These are phyloP conservation scores for Aegotheles bennettii DNA, from an alignment of 2,113 vertebrate species.

Conservation along the genomic window DNA sequence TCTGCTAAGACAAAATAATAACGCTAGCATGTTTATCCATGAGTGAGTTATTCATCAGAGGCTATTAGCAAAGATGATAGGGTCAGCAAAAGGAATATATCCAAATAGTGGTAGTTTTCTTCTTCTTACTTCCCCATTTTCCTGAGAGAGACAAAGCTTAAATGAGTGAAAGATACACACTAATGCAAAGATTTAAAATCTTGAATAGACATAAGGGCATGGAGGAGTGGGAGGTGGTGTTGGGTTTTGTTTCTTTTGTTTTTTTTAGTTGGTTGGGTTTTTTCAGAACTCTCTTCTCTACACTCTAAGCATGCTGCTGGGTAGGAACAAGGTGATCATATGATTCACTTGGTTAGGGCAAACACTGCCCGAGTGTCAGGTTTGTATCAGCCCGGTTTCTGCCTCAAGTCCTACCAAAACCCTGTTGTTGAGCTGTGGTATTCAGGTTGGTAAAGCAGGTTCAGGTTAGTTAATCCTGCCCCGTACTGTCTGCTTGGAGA, in stretches of 20 bases:
- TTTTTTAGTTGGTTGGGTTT: background rate
- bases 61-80: background rate
- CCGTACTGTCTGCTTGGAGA: background rate
- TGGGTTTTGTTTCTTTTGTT: background rate
- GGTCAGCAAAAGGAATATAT: background rate
- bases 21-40: background rate
- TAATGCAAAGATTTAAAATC: background rate
- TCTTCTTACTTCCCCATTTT: background rate
- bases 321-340: background rate
- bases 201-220: background rate
- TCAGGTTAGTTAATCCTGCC: background rate
- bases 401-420: background rate
- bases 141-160: background rate
- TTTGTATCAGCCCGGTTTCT: background rate
- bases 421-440: background rate
- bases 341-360: background rate
- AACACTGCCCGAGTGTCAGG: background rate
- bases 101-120: background rate
- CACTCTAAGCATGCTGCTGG: background rate
- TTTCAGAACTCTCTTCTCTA: background rate
- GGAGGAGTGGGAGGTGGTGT: too few relatives aligned
- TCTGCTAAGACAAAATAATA: conserved; percentile 18
- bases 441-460: background rate
- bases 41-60: background rate
- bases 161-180: background rate